phyloP scores from a whole-genome alignment of 2,888 invertebrate species.

The Dugesia japonica region DNA sequence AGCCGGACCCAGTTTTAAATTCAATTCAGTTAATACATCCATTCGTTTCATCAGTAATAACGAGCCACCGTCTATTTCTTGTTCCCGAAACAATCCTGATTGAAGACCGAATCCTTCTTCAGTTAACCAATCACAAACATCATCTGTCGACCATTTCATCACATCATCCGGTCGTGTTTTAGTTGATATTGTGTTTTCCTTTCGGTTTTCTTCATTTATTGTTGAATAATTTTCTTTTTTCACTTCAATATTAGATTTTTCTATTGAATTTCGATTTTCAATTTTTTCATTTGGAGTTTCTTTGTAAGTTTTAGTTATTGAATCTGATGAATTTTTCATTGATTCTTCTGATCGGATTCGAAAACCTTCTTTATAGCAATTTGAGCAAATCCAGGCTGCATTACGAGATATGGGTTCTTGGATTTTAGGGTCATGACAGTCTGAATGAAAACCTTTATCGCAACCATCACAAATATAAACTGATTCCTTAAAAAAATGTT shows the following conservation, averaged over 20 bases:
- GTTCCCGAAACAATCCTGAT: constrained; percentile 60
- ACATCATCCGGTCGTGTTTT: constrained; percentile 52
- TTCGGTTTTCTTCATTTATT: background rate
- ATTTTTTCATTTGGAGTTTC: background rate
- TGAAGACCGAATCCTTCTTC: constrained; percentile 60
- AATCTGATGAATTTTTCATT: background rate
- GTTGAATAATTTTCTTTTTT: background rate
- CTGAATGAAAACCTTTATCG: constrained; percentile 67
- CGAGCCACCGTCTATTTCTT: constrained; percentile 80
- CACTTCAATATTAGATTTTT: background rate
- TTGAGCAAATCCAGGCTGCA: constrained; percentile 31
- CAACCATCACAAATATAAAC: constrained; percentile 66
- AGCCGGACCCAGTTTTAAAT: constrained; percentile 70
- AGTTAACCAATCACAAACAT: constrained; percentile 63
- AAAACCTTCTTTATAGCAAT: constrained; percentile 24
- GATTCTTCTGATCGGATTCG: background rate
- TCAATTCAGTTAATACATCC: constrained; percentile 66
- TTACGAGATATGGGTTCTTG: constrained; percentile 47
- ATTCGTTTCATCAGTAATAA: constrained; percentile 65
- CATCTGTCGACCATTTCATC: constrained; percentile 63
- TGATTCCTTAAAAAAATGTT: constrained; percentile 51
- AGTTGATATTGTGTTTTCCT: background rate
- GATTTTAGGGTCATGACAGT: constrained; percentile 59
- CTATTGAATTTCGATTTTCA: background rate
- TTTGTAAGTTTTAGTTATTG: constrained; percentile 1